phyloP scores from a whole-genome alignment of 2,888 invertebrate genomes.

The Gnatocerus cornutus region DNA sequence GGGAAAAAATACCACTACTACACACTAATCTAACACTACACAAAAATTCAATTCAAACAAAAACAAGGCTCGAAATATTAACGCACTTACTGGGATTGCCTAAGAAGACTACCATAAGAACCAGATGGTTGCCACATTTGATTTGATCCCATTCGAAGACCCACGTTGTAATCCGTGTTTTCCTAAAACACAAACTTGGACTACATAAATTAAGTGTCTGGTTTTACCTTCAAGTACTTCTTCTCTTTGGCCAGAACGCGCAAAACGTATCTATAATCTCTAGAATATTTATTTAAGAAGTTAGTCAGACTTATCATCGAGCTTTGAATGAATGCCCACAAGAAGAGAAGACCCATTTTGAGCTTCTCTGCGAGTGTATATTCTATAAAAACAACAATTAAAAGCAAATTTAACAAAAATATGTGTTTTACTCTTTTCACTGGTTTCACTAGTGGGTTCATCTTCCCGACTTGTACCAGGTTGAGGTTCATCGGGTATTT shows the following conservation, averaged over 20 bases:
- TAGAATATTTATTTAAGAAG: constrained; percentile 89
- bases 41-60: constrained; percentile 52
- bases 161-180: constrained; percentile 80
- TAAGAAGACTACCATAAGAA: constrained; percentile 67
- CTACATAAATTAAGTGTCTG: too few species aligned
- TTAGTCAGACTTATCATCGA: constrained; percentile 87
- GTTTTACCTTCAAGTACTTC: constrained; percentile 84
- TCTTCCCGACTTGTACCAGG: constrained; percentile 68
- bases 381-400: constrained; percentile 50
- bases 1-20: constrained; percentile 60
- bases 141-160: constrained; percentile 78
- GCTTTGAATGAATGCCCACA: constrained; percentile 84
- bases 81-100: constrained; percentile 64
- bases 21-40: constrained; percentile 53
- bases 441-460: constrained; percentile 64
- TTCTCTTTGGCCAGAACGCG: constrained; percentile 92
- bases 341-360: constrained; percentile 74
- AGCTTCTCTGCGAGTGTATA: constrained; percentile 73
- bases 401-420: constrained; percentile 7
- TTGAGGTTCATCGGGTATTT: constrained; percentile 61
- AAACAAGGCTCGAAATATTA: constrained; percentile 28
- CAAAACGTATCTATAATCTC: constrained; percentile 96
- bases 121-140: constrained; percentile 77
- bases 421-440: constrained; percentile 60
- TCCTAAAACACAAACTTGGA: constrained; percentile 79